These are phyloP conservation scores for Argyrosomus japonicus DNA, from an alignment of 2,113 vertebrate genomes.

Conservation along the genomic window DNA sequence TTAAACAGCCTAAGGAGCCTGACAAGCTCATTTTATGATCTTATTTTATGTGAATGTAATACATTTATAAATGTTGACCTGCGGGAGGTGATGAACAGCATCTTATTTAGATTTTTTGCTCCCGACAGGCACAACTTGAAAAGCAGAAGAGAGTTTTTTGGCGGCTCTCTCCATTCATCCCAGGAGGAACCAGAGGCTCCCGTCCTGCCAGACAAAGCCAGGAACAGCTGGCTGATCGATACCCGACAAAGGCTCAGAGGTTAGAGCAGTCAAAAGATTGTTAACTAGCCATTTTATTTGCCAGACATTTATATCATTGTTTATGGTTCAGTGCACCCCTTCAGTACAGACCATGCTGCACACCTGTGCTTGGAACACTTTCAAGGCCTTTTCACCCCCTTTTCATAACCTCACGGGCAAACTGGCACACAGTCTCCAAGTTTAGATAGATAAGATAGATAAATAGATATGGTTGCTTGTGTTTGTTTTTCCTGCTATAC, in stretches of 20 bases:
- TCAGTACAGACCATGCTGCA: conserved; percentile 76
- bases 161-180: conserved; percentile 69
- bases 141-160: conserved; percentile 56
- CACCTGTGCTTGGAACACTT: conserved; percentile 84
- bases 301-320: conserved; percentile 88
- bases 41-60: conserved; percentile 24
- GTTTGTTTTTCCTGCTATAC: conserved; percentile 1
- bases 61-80: conserved; percentile 13
- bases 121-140: conserved; percentile 40
- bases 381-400: conserved; percentile 69
- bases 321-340: conserved; percentile 83
- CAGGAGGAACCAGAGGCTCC: conserved; percentile 78
- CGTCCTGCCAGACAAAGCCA: conserved; percentile 76
- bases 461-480: conserved; percentile 10
- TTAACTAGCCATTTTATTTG: conserved; percentile 89
- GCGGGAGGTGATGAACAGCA: background rate
- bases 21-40: conserved; percentile 15
- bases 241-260: conserved; percentile 84
- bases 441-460: background rate
- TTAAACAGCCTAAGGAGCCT: conserved; percentile 14
- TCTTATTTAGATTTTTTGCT: conserved; percentile 41
- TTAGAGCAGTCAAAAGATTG: conserved; percentile 88
- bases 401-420: conserved; percentile 64
- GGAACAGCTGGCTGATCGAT: conserved; percentile 88
- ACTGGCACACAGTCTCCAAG: background rate